Evolutionary conservation across 2,888 invertebrate species (phyloP).

Genomic region (Ariolimax columbianus): DNA sequence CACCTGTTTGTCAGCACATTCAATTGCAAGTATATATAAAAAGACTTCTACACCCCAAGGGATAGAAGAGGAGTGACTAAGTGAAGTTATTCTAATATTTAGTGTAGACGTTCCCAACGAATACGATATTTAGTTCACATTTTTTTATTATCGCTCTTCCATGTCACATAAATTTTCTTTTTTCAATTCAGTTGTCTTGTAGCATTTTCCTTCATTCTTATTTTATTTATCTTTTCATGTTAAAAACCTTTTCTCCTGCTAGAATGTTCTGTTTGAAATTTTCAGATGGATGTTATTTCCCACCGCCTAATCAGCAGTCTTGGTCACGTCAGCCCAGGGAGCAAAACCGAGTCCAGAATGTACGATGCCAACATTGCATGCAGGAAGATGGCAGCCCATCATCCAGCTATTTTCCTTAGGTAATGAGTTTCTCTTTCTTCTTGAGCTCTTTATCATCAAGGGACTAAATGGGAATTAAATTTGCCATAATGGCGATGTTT

Average conservation of each 20-base stretch:
- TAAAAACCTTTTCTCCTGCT: background rate
- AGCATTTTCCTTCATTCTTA: too few species aligned
- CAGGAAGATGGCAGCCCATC: constrained; percentile 88
- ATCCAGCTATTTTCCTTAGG: constrained; percentile 87
- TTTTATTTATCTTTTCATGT: too few species aligned
- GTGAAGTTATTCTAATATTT: too few species aligned
- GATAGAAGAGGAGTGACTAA: too few species aligned
- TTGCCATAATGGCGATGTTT: background rate
- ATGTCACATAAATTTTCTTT: too few species aligned
- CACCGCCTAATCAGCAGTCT: constrained; percentile 90
- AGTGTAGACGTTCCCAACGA: too few species aligned
- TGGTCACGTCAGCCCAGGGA: constrained; percentile 84
- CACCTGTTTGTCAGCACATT: too few species aligned
- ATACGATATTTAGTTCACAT: too few species aligned
- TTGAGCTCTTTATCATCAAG: background rate
- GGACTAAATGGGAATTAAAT: background rate
- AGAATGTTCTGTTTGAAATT: background rate
- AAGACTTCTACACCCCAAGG: too few species aligned
- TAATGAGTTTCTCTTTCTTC: constrained; percentile 58
- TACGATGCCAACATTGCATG: constrained; percentile 88
- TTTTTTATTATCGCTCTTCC: too few species aligned
- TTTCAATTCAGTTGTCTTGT: background rate
- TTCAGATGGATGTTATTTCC: constrained; percentile 86
- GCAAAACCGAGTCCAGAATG: constrained; percentile 84
- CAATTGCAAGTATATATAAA: too few species aligned